Evolutionary conservation across 2,797 vertebrate genomes (phyloP).

Genomic region (Pseudotriccus pelzelni): DNA sequence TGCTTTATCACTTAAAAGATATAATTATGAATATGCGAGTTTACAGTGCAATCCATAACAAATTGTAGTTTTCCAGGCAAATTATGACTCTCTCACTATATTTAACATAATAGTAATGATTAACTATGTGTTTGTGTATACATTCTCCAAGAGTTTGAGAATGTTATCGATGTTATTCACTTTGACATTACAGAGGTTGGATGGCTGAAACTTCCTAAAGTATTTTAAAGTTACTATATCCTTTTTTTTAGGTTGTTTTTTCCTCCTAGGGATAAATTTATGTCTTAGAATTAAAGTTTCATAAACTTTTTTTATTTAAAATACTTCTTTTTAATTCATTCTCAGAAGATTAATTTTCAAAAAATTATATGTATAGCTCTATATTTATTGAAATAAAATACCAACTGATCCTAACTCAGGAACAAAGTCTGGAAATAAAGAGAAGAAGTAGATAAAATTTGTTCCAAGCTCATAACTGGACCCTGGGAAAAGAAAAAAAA

Average conservation of each 20-base stretch:
- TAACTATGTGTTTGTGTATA: not conserved
- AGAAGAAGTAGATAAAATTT: not conserved
- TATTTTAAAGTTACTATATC: not conserved
- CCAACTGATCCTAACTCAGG: not conserved
- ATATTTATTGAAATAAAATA: not conserved
- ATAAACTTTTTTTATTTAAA: not conserved
- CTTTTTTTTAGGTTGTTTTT: not conserved
- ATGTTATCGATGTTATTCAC: not conserved
- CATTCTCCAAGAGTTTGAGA: not conserved
- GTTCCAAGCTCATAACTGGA: not conserved
- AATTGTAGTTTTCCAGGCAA: constrained; percentile 12
- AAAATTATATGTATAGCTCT: not conserved
- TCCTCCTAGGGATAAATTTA: not conserved
- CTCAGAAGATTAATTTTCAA: fast-evolving
- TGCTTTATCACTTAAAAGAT: not conserved
- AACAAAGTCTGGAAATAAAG: not conserved
- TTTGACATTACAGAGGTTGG: not conserved
- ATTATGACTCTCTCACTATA: constrained; percentile 8
- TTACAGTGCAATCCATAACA: not conserved
- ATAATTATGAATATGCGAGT: not conserved
- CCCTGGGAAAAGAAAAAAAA: not conserved
- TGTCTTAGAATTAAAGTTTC: not conserved
- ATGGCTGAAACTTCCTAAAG: not conserved
- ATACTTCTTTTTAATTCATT: not conserved
- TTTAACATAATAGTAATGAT: constrained; percentile 25